Conservation (phyloP, 2,797 vertebrate species). For the Distichodus sexfasciatus region DNA sequence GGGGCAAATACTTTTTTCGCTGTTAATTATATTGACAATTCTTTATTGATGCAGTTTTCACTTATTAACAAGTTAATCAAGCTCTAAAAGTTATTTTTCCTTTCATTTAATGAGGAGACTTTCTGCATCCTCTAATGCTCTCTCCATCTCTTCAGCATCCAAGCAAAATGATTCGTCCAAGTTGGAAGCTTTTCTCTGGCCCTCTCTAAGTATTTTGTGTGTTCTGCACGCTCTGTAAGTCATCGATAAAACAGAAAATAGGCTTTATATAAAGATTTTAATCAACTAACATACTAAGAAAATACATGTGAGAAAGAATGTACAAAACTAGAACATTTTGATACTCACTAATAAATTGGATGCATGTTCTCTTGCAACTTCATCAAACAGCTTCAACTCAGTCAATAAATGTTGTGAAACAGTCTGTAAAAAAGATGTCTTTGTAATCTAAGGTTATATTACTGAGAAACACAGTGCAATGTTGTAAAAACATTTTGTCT, state of each 20-base stretch:
- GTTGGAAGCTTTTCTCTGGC: conserved; percentile 53
- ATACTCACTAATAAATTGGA: conserved; percentile 60
- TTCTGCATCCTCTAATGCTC: conserved; percentile 67
- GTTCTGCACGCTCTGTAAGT: conserved; percentile 64
- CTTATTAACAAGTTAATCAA: too few relatives aligned
- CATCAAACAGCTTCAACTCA: conserved; percentile 64
- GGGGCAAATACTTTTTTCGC: too few relatives aligned
- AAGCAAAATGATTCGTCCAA: conserved; percentile 63
- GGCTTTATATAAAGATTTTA: not conserved
- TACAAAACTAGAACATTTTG: not conserved
- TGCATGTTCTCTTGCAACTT: conserved; percentile 58
- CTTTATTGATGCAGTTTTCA: too few relatives aligned
- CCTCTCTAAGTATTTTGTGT: conserved; percentile 56
- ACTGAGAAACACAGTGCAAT: too few relatives aligned
- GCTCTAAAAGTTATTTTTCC: too few relatives aligned
- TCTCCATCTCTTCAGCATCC: conserved; percentile 67
- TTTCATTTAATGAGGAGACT: conserved; percentile 57
- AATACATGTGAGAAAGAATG: not conserved
- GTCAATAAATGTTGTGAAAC: conserved; percentile 65
- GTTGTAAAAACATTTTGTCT: too few relatives aligned
- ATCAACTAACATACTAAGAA: not conserved
- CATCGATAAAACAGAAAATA: not conserved
- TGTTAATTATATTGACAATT: too few relatives aligned
- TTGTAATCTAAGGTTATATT: too few relatives aligned
- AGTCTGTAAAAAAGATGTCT: conserved; percentile 57